A percentile compares a stretch with the other conserved stretches of the same genome.
These are phyloP conservation scores for Hypanus sabinus DNA, from an alignment of 2,113 vertebrate species.

Conservation along the genomic window DNA sequence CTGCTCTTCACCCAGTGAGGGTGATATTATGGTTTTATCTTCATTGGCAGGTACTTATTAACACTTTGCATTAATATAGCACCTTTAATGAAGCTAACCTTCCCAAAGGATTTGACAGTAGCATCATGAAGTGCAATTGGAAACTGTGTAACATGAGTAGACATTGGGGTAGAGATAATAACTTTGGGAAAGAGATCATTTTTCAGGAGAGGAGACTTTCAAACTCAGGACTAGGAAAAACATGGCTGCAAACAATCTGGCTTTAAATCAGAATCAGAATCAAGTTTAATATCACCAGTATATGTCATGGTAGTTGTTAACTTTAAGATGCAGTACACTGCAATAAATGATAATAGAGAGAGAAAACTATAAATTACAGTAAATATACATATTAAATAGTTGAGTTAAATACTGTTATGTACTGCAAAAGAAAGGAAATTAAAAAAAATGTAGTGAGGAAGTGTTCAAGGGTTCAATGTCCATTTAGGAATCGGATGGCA, in stretches of 20 bases:
- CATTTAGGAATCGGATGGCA: no score
- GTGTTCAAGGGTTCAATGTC: no score
- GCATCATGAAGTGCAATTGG: neutral
- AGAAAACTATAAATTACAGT: no score
- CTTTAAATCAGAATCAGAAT: neutral
- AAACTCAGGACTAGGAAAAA: neutral
- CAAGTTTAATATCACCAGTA: no score
- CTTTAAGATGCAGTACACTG: no score
- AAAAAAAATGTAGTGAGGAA: no score
- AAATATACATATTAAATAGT: no score
- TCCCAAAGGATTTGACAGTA: neutral
- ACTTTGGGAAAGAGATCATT: neutral
- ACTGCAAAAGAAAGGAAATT: no score
- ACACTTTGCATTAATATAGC: neutral
- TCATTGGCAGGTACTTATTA: neutral
- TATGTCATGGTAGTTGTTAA: no score
- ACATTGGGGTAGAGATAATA: neutral
- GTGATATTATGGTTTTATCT: neutral
- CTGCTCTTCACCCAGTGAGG: neutral
- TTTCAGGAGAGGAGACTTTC: neutral
- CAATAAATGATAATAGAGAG: no score
- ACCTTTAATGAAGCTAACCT: neutral
- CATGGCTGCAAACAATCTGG: neutral
- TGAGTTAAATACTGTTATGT: no score
- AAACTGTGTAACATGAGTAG: neutral